Base-by-base conservation (phyloP, 2,797 vertebrate species). In the Pristis pectinata region DNA sequence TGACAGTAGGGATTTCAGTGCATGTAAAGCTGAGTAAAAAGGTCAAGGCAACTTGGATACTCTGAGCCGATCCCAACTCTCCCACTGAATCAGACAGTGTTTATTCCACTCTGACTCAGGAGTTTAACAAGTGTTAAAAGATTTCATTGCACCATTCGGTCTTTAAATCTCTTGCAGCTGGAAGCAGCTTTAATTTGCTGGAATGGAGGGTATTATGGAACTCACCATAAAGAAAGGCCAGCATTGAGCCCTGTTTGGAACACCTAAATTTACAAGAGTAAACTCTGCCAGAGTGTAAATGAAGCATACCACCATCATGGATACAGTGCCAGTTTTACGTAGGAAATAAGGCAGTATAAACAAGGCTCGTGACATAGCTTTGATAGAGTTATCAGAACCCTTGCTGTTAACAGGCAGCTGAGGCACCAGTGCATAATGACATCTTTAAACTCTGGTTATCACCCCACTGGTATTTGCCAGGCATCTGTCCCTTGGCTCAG, bases 391-490 rank as follows among this genome's bases (percentile, higher is more conserved):
- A 91, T 91, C 87, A 91, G 87, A 67, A 91, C 61, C 61, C 87
- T 91, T 91, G 87, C 87, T 91, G 87, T 91, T 91, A 67, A 67
- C n/a, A 91, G 87, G 87, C 87, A 91, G 87, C 87, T 91, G 87
- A 91, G 87, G 67, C 87, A 67, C 87, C n/a, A 41, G 61, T 37
- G 87, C n/a, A 24, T 67, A 91, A 91, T 67, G 87, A 91, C 61
- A 91, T 91, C 87, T 67, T 91, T n/a, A 91, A 87, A 67, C 87
- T 91, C n/a, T 67, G 37, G 61, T 37, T 87, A 91, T 91, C 87
- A 91, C 87, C 59, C 34, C 30, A 3, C 59, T 61, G 87, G 59
- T 91, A 87, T 67, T 67, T 41, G n/a, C 61, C 9, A 91, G 87
- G 61, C 87, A 91, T 91, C 87, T 91, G 87, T 91, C 87, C 87